These are phyloP conservation scores for Urocitellus parryii DNA, from an alignment of 2,113 vertebrate species.

Conservation along the genomic window DNA sequence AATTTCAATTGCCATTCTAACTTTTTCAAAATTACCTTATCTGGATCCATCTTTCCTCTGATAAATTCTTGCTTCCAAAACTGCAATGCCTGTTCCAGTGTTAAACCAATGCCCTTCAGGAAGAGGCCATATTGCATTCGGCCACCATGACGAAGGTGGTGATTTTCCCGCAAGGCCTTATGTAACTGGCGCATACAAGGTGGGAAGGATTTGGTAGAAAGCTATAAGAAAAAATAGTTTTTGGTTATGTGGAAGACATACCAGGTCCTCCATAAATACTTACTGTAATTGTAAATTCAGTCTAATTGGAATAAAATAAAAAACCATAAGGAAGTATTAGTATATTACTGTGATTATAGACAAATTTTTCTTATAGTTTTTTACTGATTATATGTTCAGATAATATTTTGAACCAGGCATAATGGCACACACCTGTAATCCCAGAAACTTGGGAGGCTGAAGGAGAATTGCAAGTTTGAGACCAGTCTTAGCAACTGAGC, in stretches of 20 bases:
- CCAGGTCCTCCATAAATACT: neutral
- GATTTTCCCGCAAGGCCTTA: conserved; percentile 92
- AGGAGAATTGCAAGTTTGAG: no score
- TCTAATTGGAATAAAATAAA: conserved; percentile 63
- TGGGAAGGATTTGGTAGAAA: conserved; percentile 94
- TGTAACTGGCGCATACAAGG: conserved; percentile 97
- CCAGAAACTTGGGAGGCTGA: no score
- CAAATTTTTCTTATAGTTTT: conserved; percentile 6
- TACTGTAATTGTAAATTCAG: conserved; percentile 43
- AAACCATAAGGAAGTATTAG: neutral
- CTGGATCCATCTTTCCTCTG: conserved; percentile 96
- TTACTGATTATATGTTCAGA: conserved; percentile 2
- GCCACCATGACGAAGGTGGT: conserved; percentile 97
- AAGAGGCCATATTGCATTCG: conserved; percentile 99
- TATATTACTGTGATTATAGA: neutral
- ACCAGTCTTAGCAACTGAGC: no score
- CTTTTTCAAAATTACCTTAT: conserved; percentile 92
- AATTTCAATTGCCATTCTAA: neutral
- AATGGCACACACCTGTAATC: no score
- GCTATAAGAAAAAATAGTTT: conserved; percentile 84
- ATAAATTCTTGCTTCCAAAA: conserved; percentile 98
- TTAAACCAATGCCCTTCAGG: conserved; percentile 96
- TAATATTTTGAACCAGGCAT: neutral
- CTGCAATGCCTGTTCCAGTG: conserved; percentile 96
- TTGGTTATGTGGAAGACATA: neutral